phyloP scores from a whole-genome alignment of 2,113 vertebrate genomes.

The Stercorarius parasiticus region DNA sequence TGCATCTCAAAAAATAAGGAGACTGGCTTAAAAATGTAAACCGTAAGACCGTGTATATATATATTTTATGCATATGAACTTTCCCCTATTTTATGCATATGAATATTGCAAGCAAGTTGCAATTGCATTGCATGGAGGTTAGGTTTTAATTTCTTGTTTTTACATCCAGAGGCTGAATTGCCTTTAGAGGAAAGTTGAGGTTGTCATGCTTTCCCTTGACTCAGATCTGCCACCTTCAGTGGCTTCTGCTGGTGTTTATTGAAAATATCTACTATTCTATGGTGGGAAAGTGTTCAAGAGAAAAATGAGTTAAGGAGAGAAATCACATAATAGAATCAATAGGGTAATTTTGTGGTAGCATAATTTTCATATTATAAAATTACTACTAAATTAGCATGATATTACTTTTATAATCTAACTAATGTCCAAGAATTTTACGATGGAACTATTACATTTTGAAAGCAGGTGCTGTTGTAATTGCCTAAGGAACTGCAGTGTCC shows the following conservation, averaged over 20 bases:
- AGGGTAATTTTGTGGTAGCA: background rate
- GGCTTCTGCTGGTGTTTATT: background rate
- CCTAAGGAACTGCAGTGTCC: background rate
- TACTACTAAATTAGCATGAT: background rate
- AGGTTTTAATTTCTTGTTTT: background rate
- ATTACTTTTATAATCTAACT: background rate
- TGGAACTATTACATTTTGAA: background rate
- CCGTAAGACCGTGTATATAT: accelerated
- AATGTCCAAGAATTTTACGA: background rate
- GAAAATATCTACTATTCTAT: background rate
- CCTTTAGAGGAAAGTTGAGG: background rate
- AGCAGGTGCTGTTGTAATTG: background rate
- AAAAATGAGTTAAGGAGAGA: background rate
- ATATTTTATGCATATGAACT: background rate
- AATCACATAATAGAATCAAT: background rate
- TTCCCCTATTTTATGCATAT: background rate
- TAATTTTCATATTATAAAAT: background rate
- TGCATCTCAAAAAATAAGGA: background rate
- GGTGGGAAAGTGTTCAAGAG: background rate
- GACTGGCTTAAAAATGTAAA: background rate
- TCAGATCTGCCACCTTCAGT: background rate
- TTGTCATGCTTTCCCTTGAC: background rate
- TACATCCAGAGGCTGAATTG: background rate
- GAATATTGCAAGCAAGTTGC: background rate
- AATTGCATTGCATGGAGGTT: background rate